phyloP scores from a whole-genome alignment of 2,888 invertebrate genomes.

The Abrostola tripartita region DNA sequence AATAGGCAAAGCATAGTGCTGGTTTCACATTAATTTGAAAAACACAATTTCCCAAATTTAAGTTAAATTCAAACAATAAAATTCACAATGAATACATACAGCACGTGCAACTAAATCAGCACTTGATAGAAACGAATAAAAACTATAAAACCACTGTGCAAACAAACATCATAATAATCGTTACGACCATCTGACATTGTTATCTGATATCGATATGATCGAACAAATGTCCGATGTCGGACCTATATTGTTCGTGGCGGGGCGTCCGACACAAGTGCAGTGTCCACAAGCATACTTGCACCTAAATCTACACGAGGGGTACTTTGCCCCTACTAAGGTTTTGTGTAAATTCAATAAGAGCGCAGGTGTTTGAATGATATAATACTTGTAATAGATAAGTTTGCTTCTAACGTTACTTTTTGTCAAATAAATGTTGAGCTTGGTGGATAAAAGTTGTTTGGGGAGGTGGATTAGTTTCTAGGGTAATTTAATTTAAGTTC shows the following conservation, averaged over 20 bases:
- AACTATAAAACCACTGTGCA: constrained; percentile 33
- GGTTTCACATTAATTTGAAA: no score
- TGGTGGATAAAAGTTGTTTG: constrained; percentile 18
- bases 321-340: constrained; percentile 49
- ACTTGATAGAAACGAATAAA: not conserved
- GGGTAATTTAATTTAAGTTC: constrained; percentile 4
- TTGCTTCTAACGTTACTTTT: constrained; percentile 37
- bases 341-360: constrained; percentile 45
- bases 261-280: constrained; percentile 72
- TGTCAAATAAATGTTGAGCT: constrained; percentile 34
- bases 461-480: constrained; percentile 9
- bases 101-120: constrained; percentile 2
- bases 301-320: constrained; percentile 53
- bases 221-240: constrained; percentile 53
- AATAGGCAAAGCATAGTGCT: not conserved
- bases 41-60: no score
- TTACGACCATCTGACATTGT: constrained; percentile 51
- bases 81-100: not conserved
- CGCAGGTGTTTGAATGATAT: constrained; percentile 36
- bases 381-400: constrained; percentile 8
- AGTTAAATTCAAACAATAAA: no score
- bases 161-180: constrained; percentile 43
- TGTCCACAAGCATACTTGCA: constrained; percentile 67
- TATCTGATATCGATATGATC: constrained; percentile 51
- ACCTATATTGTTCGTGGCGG: constrained; percentile 58